phyloP scores from a whole-genome alignment of 2,113 vertebrate species.

The Mesitornis unicolor region DNA sequence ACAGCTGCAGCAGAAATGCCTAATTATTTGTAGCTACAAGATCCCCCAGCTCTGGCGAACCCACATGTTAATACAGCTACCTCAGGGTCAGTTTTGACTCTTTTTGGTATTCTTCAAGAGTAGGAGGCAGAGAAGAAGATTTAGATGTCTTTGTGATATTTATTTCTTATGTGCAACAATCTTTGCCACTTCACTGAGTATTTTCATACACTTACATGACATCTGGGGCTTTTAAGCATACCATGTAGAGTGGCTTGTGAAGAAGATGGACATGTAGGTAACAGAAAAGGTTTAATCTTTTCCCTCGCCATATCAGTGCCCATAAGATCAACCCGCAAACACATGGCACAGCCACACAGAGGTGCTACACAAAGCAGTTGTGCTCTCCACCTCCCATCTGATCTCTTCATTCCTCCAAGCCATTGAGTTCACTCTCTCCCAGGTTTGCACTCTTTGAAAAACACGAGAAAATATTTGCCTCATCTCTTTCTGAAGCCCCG shows the following conservation, averaged over 20 bases:
- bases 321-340: accelerated
- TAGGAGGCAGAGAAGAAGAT: background rate
- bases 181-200: background rate
- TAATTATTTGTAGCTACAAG: background rate
- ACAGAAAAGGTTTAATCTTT: background rate
- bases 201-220: background rate
- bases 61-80: background rate
- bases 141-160: background rate
- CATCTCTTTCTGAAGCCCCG: background rate
- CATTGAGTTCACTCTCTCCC: background rate
- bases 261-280: background rate
- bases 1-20: background rate
- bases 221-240: background rate
- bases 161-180: background rate
- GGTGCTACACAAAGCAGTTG: background rate
- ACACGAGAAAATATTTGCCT: background rate
- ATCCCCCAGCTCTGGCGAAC: background rate
- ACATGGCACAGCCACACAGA: accelerated
- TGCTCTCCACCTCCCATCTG: background rate
- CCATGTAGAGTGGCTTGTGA: background rate
- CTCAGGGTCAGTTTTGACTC: background rate
- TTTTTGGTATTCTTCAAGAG: background rate
- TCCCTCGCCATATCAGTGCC: background rate
- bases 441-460: background rate
- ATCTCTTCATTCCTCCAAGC: background rate